Evolutionary conservation across 2,797 vertebrate species (phyloP).

Genomic region (Macrochelys suwanniensis): DNA sequence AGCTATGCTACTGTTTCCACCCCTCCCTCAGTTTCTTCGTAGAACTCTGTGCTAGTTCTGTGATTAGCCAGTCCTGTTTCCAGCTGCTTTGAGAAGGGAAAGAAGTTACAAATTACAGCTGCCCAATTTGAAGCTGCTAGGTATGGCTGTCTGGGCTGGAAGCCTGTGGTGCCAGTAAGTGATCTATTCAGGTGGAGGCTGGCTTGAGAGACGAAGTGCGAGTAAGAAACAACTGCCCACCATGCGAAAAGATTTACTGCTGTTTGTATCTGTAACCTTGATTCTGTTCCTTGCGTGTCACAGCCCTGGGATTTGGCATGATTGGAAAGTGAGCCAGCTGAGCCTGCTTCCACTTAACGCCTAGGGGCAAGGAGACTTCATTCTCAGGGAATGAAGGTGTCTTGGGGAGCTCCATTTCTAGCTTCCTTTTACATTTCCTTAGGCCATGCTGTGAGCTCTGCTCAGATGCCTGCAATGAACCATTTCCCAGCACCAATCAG

Average conservation of each 20-base stretch:
- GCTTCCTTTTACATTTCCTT: background rate
- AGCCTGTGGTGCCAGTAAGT: constrained; percentile 56
- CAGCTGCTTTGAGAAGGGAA: constrained; percentile 34
- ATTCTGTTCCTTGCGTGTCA: constrained; percentile 18
- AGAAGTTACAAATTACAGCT: constrained; percentile 23
- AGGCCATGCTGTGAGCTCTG: constrained; percentile 58
- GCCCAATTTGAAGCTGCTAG: constrained; percentile 7
- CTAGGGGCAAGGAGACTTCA: background rate
- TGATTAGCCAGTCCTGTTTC: constrained; percentile 32
- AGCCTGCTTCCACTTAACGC: constrained; percentile 61
- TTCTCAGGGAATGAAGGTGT: background rate
- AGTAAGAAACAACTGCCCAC: constrained; percentile 44
- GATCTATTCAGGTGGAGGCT: constrained; percentile 25
- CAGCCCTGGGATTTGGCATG: constrained; percentile 48
- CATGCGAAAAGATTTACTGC: constrained; percentile 55
- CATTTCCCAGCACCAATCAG: background rate
- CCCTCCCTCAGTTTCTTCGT: background rate
- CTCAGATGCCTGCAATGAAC: constrained; percentile 52
- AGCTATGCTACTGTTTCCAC: background rate
- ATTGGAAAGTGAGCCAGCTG: constrained; percentile 55
- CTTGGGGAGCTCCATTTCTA: constrained; percentile 26
- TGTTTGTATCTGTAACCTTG: constrained; percentile 45
- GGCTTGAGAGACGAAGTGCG: background rate
- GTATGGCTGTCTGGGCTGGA: constrained; percentile 41
- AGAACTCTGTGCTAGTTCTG: background rate